These are phyloP conservation scores for Dryobota labecula DNA, from an alignment of 2,888 invertebrate genomes.

Conservation along the genomic window DNA sequence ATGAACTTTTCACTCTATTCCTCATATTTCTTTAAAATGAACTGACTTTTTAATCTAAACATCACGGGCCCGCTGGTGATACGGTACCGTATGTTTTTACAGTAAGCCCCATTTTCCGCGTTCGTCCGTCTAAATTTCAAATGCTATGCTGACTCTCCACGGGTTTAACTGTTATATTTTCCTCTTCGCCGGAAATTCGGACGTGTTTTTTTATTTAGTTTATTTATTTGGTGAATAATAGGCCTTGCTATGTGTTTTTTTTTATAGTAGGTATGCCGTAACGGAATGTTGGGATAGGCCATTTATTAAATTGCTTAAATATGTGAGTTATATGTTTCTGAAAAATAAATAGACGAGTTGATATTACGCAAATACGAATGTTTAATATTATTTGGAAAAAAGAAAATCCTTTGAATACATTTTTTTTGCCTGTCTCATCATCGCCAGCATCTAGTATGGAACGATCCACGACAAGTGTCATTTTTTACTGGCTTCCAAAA, in stretches of 20 bases:
- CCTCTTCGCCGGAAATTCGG: constrained; percentile 68
- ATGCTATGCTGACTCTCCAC: constrained; percentile 75
- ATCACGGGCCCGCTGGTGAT: constrained; percentile 13
- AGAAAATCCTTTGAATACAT: neutral
- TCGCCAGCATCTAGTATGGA: neutral
- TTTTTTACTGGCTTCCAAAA: neutral
- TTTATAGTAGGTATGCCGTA: neutral
- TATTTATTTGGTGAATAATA: constrained; percentile 66
- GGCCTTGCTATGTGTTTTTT: constrained; percentile 16
- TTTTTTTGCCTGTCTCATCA: too few relatives aligned
- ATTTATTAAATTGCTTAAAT: neutral
- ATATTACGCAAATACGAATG: neutral
- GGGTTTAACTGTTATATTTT: constrained; percentile 76
- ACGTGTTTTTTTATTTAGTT: constrained; percentile 69
- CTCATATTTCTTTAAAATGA: neutral
- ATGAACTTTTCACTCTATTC: neutral
- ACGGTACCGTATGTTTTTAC: constrained; percentile 65
- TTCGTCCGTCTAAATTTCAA: constrained; percentile 79
- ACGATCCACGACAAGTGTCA: neutral
- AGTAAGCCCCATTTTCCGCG: constrained; percentile 72
- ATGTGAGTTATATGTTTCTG: neutral
- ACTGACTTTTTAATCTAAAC: neutral
- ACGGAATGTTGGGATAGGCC: neutral
- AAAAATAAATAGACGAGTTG: neutral
- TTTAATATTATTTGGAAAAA: neutral